Conservation (phyloP, 1,140 invertebrate genomes). For the Diplogasteroides magnus region DNA sequence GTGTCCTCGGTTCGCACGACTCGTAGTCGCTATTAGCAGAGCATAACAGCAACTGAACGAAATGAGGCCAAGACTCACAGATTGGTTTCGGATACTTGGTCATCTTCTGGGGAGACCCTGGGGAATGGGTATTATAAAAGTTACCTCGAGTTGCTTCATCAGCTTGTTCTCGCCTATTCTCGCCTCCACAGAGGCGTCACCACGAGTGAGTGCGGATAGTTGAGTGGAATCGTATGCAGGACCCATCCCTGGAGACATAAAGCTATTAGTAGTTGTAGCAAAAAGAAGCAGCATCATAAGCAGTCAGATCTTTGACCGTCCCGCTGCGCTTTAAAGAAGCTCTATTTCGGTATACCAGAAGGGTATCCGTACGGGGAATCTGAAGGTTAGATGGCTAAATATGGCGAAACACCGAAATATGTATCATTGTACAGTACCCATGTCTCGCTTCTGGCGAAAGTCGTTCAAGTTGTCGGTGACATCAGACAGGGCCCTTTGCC, state of each 20-base stretch:
- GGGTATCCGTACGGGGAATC: background rate
- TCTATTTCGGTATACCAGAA: too few species aligned
- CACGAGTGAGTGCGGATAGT: slow-evolving; percentile 69
- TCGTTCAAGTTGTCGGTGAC: slow-evolving; percentile 78
- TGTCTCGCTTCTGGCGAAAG: slow-evolving; percentile 80
- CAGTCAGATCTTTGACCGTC: too few species aligned
- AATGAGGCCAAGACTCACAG: too few species aligned
- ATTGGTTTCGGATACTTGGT: background rate
- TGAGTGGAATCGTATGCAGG: slow-evolving; percentile 78
- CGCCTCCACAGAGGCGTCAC: slow-evolving; percentile 74
- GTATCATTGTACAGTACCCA: too few species aligned
- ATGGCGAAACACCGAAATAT: too few species aligned
- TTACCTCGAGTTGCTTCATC: background rate
- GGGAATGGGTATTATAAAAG: too few species aligned
- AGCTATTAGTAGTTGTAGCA: too few species aligned
- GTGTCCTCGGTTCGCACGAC: slow-evolving; percentile 37
- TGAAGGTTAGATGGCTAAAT: background rate
- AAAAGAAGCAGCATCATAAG: too few species aligned
- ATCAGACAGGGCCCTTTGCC: slow-evolving; percentile 75
- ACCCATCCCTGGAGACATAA: slow-evolving; percentile 74
- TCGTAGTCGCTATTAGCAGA: slow-evolving; percentile 39
- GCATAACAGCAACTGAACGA: background rate
- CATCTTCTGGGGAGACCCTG: too few species aligned
- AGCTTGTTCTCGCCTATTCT: slow-evolving; percentile 59
- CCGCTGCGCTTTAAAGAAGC: too few species aligned